phyloP scores from a whole-genome alignment of 2,113 vertebrate species.

The Atractosteus spatula region DNA sequence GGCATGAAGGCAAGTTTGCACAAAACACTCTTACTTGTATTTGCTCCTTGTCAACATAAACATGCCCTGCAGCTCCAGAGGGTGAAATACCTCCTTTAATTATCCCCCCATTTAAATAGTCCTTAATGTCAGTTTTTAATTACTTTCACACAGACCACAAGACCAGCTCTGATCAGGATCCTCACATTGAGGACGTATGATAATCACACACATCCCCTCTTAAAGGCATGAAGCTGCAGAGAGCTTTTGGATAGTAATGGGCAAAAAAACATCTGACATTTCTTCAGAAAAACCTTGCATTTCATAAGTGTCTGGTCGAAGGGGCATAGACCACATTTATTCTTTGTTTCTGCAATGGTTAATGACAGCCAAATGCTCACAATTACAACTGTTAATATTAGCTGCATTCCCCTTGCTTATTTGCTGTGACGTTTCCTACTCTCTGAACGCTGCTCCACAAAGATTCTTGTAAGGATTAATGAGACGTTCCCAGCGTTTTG shows the following conservation, averaged over 20 bases:
- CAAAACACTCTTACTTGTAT: too few species aligned
- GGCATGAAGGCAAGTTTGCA: too few species aligned
- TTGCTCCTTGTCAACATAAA: too few species aligned
- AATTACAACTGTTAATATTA: neutral
- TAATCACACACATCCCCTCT: too few species aligned
- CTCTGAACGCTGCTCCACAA: neutral
- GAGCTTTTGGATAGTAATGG: neutral
- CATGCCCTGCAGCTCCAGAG: too few species aligned
- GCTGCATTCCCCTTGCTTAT: neutral
- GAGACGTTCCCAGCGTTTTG: neutral
- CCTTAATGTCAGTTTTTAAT: neutral
- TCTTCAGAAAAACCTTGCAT: neutral
- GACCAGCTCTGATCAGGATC: neutral
- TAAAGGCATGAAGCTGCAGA: neutral
- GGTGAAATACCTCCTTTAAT: too few species aligned
- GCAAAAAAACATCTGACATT: constrained; percentile 23
- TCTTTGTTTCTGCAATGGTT: constrained; percentile 13
- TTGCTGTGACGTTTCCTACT: neutral
- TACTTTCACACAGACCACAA: neutral
- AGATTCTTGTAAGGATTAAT: neutral
- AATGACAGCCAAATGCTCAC: constrained; percentile 14
- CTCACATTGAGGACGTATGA: neutral
- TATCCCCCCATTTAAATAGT: too few species aligned
- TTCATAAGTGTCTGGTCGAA: neutral
- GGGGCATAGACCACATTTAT: neutral